A percentile compares a stretch with the other conserved stretches of the same genome.
phyloP scores from a whole-genome alignment of 2,797 vertebrate species.

The Rhinophrynus dorsalis region DNA sequence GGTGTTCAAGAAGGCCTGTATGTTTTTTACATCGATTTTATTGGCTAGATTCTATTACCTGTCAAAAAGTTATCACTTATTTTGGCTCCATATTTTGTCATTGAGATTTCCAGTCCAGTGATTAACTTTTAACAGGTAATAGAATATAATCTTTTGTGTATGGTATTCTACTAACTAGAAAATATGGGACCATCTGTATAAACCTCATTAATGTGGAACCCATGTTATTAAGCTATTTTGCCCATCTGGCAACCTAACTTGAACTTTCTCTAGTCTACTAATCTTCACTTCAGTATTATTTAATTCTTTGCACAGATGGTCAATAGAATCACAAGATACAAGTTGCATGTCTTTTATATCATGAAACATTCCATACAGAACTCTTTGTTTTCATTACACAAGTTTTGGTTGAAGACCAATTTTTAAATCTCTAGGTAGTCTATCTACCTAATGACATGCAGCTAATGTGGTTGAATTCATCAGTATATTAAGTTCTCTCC shows the following conservation, averaged over 20 bases:
- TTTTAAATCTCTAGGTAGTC: constrained; percentile 34
- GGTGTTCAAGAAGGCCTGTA: too few relatives aligned
- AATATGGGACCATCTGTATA: background rate
- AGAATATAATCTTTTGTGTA: too few relatives aligned
- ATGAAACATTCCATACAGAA: constrained; percentile 14
- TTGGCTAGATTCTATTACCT: too few relatives aligned
- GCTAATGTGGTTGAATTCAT: constrained; percentile 17
- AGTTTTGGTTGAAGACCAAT: constrained; percentile 24
- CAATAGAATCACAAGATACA: constrained; percentile 31
- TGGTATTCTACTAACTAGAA: too few relatives aligned
- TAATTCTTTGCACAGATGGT: constrained; percentile 32
- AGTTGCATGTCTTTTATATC: constrained; percentile 16
- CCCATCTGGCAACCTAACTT: constrained; percentile 21
- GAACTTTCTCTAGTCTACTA: constrained; percentile 12
- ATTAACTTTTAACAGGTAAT: too few relatives aligned
- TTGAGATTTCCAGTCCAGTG: too few relatives aligned
- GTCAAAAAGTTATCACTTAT: too few relatives aligned
- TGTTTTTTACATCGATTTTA: too few relatives aligned
- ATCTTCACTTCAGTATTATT: constrained; percentile 14
- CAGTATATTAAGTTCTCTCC: constrained; percentile 16
- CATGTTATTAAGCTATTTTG: background rate
- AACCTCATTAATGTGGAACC: background rate
- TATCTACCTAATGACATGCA: constrained; percentile 31
- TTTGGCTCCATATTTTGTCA: too few relatives aligned
- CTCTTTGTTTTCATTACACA: constrained; percentile 27